Evolutionary conservation across 2,888 invertebrate species (phyloP).

Genomic region (Euplagia quadripunctaria): DNA sequence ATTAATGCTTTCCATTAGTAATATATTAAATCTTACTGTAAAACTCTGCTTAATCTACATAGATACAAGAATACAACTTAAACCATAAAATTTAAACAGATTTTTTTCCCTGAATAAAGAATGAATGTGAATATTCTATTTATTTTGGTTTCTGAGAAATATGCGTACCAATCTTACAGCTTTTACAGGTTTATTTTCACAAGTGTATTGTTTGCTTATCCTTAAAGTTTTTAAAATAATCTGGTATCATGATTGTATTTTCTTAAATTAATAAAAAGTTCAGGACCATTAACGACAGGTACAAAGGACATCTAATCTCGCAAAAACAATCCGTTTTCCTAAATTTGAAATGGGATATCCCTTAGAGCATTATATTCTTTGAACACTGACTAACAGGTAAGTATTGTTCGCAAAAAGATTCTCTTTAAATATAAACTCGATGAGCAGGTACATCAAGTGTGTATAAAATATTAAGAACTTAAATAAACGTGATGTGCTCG

Average conservation of each 20-base stretch:
- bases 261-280: neutral
- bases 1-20: no score
- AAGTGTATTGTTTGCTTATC: no score
- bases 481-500: neutral
- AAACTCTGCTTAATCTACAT: no score
- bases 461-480: conserved; percentile 16
- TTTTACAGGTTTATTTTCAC: no score
- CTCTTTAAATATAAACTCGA: neutral
- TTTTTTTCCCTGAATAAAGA: no score
- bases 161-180: no score
- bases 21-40: no score
- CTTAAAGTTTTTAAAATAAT: no score
- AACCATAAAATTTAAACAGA: no score
- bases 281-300: conserved; percentile 11
- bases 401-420: conserved; percentile 9
- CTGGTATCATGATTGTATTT: neutral
- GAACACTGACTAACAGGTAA: conserved; percentile 11
- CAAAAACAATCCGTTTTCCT: conserved; percentile 6
- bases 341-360: conserved; percentile 9
- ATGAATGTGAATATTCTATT: no score
- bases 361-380: conserved; percentile 15
- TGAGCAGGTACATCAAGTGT: conserved; percentile 1
- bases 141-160: no score
- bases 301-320: conserved; percentile 6
- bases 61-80: no score